phyloP scores from a whole-genome alignment of 2,113 vertebrate genomes.

The Chaenogobius annularis region DNA sequence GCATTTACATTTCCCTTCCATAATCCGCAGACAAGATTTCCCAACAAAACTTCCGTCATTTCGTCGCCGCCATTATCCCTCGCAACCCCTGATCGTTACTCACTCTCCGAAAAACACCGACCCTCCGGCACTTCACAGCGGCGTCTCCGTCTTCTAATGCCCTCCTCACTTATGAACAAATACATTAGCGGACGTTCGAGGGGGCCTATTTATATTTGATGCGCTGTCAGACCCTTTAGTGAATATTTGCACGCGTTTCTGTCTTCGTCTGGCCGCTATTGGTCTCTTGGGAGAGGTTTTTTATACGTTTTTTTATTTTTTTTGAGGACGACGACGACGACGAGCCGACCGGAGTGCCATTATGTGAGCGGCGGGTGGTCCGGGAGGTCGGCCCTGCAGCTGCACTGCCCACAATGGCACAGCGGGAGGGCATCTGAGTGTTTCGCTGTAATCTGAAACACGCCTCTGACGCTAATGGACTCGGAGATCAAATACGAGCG shows the following conservation, averaged over 20 bases:
- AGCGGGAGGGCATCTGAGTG: conserved; percentile 56
- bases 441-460: conserved; percentile 53
- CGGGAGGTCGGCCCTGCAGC: conserved; percentile 58
- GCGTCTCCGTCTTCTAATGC: conserved; percentile 55
- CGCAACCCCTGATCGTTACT: conserved; percentile 43
- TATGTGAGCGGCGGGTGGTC: conserved; percentile 64
- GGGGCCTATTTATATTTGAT: conserved; percentile 71
- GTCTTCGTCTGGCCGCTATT: conserved; percentile 42
- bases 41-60: conserved; percentile 21
- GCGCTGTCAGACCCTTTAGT: conserved; percentile 44
- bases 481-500: conserved; percentile 22
- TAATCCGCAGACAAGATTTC: neutral
- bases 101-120: conserved; percentile 32
- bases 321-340: too few relatives aligned
- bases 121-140: conserved; percentile 58
- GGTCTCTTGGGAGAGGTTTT: conserved; percentile 14
- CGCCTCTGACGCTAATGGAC: conserved; percentile 68
- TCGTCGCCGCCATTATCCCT: conserved; percentile 21
- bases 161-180: conserved; percentile 72
- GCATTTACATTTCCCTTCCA: too few relatives aligned
- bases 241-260: conserved; percentile 57
- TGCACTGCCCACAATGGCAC: conserved; percentile 55
- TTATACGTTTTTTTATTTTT: too few relatives aligned
- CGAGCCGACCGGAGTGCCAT: conserved; percentile 59
- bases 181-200: conserved; percentile 70